Conservation (phyloP, 2,888 invertebrate genomes). For the Scrobipalpa atriplicella region DNA sequence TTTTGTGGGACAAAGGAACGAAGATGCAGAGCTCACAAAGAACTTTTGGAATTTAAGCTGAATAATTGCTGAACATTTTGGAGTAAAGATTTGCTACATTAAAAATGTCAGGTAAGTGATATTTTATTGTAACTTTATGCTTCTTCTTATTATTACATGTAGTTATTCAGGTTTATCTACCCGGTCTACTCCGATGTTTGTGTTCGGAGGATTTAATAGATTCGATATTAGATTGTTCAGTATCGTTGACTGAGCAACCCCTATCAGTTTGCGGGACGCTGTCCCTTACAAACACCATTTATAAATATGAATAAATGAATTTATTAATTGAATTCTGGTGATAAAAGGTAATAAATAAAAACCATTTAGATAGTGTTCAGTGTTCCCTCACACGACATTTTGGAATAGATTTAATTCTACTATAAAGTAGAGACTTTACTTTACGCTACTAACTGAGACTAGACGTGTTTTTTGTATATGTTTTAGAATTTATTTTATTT, state of each 20-base stretch:
- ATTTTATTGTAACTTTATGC: neutral
- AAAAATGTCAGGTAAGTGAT: conserved; percentile 20
- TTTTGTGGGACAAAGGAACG: conserved; percentile 45
- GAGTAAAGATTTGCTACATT: neutral
- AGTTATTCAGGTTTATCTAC: neutral
- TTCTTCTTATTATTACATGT: neutral
- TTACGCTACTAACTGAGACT: too few relatives aligned
- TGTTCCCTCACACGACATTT: neutral
- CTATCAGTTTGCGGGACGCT: too few relatives aligned
- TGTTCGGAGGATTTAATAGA: too few relatives aligned
- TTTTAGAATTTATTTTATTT: too few relatives aligned
- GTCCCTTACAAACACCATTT: too few relatives aligned
- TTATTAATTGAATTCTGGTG: conserved; percentile 11
- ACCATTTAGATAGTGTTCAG: conserved; percentile 12
- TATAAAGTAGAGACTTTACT: too few relatives aligned
- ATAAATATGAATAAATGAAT: too few relatives aligned
- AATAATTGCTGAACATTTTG: neutral
- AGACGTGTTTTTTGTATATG: too few relatives aligned
- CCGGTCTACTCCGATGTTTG: too few relatives aligned
- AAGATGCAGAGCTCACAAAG: conserved; percentile 33
- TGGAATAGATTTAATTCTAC: neutral
- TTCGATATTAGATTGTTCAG: too few relatives aligned
- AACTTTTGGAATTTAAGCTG: neutral
- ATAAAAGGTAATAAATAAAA: conserved; percentile 28
- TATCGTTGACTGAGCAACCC: too few relatives aligned